Base-by-base conservation (phyloP, 2,113 vertebrate genomes). In the Clinocottus analis region DNA sequence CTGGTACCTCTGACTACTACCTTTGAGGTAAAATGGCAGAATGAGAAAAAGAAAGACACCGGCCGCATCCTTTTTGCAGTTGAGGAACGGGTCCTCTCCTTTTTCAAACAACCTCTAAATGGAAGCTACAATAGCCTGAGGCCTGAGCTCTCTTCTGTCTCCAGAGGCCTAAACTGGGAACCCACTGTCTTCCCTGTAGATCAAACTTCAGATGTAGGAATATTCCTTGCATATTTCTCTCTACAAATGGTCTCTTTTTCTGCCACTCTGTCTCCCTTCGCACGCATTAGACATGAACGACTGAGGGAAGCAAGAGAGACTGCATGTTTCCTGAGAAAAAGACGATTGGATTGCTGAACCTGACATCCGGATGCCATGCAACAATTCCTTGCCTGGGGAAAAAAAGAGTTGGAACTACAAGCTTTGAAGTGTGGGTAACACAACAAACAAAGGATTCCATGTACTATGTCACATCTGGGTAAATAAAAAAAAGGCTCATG, bases 301-400 rank as follows among this genome's bases (percentile, higher is more conserved):
- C 62, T 62, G 56, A 60, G 35, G 53, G 56, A 56, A 62, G 31
- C 11, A 4, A 80, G 55, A 31, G 11, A 70, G 64, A 60, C 58
- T 3, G 39, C 12, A 21, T 45, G 19, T 72, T 73, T 64, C 67
- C 39, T 23, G 25, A 45, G 80, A 75, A 58, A 45, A 72, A 70
- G 59, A 74, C 2, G 13, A 17, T 25, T 77, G 53, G 25, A 85
- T 83, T 74, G 47, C 16, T 72, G 31, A 80, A 25, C 31, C 62
- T 69, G 69, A 77, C 81, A 82, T 70, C 47, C 23, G 2, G 23
- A 60, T 62, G 35, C 31, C 17, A 78, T 80, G 60, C 67, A 79
- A 59, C 61, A 77, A 12, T 62, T 59, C 7, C 25, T 70, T 62
- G 77, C 74, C 71, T 29, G 16, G 27, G 61, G 60, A 81, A 80